Base-by-base conservation (phyloP, 2,888 invertebrate genomes). In the Diaprepes abbreviatus region DNA sequence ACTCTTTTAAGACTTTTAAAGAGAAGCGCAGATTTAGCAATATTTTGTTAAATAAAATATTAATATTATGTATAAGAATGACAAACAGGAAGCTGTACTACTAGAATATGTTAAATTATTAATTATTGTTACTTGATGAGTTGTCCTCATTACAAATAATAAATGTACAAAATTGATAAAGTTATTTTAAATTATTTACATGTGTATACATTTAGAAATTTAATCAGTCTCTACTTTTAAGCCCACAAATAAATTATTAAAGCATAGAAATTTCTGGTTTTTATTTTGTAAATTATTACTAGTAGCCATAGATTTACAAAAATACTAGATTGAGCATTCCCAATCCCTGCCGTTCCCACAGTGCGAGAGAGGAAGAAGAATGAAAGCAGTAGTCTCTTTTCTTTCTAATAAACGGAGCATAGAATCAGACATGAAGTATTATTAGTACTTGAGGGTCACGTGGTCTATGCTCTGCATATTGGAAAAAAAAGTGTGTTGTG, bases 91-190 rank as follows among this genome's bases (percentile, higher is more conserved):
- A 74, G 78, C 78, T 77, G 79, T 79, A 79, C 79, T 79, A 80
- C 78, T 79, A 79, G 78, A 14, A 50, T 50, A 24, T 80, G 81
- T 81, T 81, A 79, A 79, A 78, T 79, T 81, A 75, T 50, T 58
- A 43, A 36, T 35, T 16, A 43, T 50, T 59, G 59, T 43, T 59
- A 45, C 19, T 59, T 10, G 21, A 12, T 14, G 16, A 52, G 77
- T 79, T 81, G 79, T 78, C 79, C 78, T 77, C 74, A 74, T 76
- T 76, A 80, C 78, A 81, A 80, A 79, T 79, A 79, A 78, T 76
- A 74, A 76, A 80, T 83, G 81, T 82, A 81, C 81, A 81, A 81
- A 81, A 81, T 79, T 79, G 76, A 77, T 77, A 79, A 78, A 76
- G 77, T 76, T 79, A 74, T 73, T 73, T 79, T 54, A 66, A 76